phyloP scores from a whole-genome alignment of 2,113 vertebrate genomes.

The Accipiter cooperii region DNA sequence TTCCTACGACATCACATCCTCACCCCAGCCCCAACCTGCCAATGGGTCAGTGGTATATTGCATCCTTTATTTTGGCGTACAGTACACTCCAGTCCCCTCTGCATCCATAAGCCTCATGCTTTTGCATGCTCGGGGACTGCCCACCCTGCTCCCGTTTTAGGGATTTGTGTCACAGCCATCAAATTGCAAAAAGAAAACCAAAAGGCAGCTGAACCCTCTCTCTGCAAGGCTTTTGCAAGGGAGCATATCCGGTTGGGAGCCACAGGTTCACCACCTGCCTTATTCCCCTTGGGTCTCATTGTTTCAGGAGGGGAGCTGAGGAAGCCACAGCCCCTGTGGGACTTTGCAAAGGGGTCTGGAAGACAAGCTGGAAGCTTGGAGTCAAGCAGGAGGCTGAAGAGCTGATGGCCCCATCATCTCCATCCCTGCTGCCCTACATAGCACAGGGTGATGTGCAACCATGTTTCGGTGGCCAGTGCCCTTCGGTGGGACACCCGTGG shows the following conservation, averaged over 20 bases:
- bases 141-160: neutral
- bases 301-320: neutral
- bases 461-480: accelerated
- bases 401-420: neutral
- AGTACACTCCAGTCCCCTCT: neutral
- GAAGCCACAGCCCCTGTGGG: neutral
- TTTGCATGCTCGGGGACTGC: accelerated
- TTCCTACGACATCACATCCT: neutral
- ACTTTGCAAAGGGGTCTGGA: neutral
- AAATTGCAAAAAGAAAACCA: neutral
- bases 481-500: neutral
- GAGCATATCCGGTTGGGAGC: accelerated
- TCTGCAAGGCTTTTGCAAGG: neutral
- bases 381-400: neutral
- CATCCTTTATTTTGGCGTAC: neutral
- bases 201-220: neutral
- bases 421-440: neutral
- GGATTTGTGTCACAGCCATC: neutral
- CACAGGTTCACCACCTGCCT: neutral
- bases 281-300: neutral
- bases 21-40: neutral
- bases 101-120: neutral
- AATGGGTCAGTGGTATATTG: accelerated
- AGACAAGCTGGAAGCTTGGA: neutral
- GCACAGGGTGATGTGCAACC: neutral